Evolutionary conservation across 2,797 vertebrate species (phyloP), one percentile per base, ranked within the genome.

Genomic region (Darevskia mixta): DNA sequence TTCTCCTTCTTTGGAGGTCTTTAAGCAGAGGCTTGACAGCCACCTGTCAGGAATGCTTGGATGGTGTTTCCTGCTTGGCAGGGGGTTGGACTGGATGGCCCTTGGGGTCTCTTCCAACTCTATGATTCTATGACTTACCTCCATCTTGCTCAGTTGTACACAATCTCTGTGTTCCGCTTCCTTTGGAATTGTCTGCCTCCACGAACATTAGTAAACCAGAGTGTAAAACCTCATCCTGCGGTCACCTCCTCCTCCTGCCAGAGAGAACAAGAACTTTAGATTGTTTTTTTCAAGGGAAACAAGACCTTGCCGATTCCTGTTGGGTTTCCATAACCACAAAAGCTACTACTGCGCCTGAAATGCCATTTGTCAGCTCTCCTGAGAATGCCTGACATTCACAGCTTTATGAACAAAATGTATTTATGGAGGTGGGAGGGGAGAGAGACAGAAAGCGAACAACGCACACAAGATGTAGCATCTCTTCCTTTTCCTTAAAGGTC

Each of bases 351-450:
- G 91, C 90, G 69, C 58, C 58, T 83, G 45, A 72, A 89, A 90
- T 58, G 6, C 1, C 58, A 80, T 86, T 85, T 88, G 55, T 67
- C 82, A 90, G 9, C 9, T 84, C 81, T 41, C 73, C 61, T 77
- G 73, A 86, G 35, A 25, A 83, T 82, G 89, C 58, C 66, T 91
- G 77, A 90, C 35, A 90, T 77, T 89, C 49, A 55, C 35, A 83
- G 32, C 18, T 83, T 79, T 79, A 79, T 83, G 75, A 79, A 23
- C 80, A 83, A 88, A 43, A 78, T 55, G 8, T 79, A 86, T 32
- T 91, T 83, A 87, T 82, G 45, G 1, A 0, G 41, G 6, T 67
- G 66, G 38, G 23, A 6, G 23, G 38, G 8, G 25, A 18, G 23
- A 35, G 6, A 32, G 18, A 25, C 25, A 45, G 76, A 78, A 41